Base-by-base conservation (phyloP, 2,113 vertebrate genomes). In the Spea bombifrons region DNA sequence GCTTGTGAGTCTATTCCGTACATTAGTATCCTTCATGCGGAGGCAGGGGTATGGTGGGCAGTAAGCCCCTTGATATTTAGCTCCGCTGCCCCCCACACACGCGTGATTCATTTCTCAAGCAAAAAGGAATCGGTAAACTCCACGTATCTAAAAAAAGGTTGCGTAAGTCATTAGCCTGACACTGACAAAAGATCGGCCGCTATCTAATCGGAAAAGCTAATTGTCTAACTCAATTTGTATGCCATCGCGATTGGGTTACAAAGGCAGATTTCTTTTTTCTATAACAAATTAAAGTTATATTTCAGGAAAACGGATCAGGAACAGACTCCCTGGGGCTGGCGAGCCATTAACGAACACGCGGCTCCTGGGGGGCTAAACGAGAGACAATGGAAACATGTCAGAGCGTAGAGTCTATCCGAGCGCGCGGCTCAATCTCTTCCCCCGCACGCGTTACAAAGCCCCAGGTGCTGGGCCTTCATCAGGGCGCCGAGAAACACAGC, bases 381-480 rank as follows among this genome's bases (percentile, higher is more conserved):
- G 76, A 78, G 76, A 78, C 69, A 72, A 72, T 69, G 75, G 70
- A 70, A 77, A 77, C 75, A 77, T 63, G 66, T 70, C 75, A 70
- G 66, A 15, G 15, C 48, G 67, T 63, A 63, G 66, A 77, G 59
- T 68, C 53, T 61, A 69, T 55, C 30, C 13, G 3, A 16, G 46
- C 49, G 48, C 68, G 50, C 10, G 45, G 49, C 76, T 71, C 67
- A 45, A 50, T 64, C 49, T 49, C 61, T 45, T 57, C 48, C 66
- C 81, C 76, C 17, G 67, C 78, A 61, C 10, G 30, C 10, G 2
- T 48, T 84, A 45, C 78, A 77, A 76, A 73, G 75, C 75, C 63
- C 75, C 63, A 16, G n/a, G 75, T 65, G 75, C 75, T 2, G 48
- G 75, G 7, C 76, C 77, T 68, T 73, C 10, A 16, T 70, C 72